These are phyloP conservation scores for Lacerta bilineata DNA, from an alignment of 2,797 vertebrate genomes.

Conservation along the genomic window DNA sequence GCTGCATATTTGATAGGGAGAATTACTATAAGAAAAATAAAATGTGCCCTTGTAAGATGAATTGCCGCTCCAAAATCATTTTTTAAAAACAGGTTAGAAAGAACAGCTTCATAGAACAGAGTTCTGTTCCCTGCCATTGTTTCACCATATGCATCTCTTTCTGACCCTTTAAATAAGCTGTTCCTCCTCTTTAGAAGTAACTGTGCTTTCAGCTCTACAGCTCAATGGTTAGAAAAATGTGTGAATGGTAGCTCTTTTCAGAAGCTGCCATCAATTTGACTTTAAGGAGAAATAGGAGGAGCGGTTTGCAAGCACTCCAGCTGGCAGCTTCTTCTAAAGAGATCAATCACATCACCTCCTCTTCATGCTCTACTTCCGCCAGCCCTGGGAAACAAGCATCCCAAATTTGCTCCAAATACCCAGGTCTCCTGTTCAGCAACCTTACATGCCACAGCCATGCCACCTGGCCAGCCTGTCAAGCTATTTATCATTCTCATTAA, in stretches of 20 bases:
- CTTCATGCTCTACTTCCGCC: constrained; percentile 70
- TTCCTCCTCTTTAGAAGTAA: constrained; percentile 51
- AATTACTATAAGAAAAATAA: background rate
- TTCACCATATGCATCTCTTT: constrained; percentile 48
- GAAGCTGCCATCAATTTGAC: constrained; percentile 78
- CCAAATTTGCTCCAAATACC: constrained; percentile 69
- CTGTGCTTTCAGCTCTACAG: constrained; percentile 68
- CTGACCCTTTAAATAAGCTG: constrained; percentile 63
- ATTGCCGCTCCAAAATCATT: background rate
- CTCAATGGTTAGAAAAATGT: constrained; percentile 71
- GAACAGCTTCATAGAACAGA: background rate
- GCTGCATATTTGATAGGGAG: background rate
- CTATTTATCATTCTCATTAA: constrained; percentile 78
- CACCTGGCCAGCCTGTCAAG: constrained; percentile 77
- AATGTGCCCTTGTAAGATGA: background rate
- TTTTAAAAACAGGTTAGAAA: background rate
- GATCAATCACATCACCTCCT: constrained; percentile 78
- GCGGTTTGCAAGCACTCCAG: constrained; percentile 75
- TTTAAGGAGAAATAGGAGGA: constrained; percentile 79
- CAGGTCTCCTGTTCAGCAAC: constrained; percentile 71
- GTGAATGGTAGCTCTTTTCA: constrained; percentile 72
- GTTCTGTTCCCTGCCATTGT: constrained; percentile 48
- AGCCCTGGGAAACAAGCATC: constrained; percentile 70
- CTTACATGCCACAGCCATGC: constrained; percentile 70
- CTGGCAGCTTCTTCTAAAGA: constrained; percentile 75